Evolutionary conservation across 2,797 vertebrate species (phyloP).

Genomic region (Octomys mimax): DNA sequence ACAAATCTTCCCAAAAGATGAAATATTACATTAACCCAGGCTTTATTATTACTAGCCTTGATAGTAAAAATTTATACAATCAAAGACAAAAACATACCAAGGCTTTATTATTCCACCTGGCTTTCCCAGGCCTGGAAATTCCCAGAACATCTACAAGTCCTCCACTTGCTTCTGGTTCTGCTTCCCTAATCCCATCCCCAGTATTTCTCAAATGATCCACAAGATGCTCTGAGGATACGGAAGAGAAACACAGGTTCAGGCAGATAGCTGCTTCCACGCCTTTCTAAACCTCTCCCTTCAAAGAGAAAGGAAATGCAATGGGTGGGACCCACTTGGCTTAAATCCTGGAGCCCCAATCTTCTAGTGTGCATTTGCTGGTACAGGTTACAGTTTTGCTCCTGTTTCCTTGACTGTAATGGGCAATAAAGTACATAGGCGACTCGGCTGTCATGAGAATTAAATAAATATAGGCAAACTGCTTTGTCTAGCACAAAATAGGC

Average conservation of each 20-base stretch:
- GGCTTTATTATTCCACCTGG: background rate
- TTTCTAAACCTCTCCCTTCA: conserved; percentile 12
- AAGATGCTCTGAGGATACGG: background rate
- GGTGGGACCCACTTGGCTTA: background rate
- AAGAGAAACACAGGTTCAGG: conserved; percentile 5
- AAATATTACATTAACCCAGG: background rate
- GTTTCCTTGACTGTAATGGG: background rate
- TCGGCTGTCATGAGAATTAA: background rate
- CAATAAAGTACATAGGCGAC: background rate
- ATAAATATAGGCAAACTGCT: background rate
- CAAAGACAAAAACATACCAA: conserved; percentile 17
- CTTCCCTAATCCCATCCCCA: background rate
- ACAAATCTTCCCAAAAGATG: background rate
- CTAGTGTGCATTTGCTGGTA: background rate
- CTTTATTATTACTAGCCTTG: conserved; percentile 27
- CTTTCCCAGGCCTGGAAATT: conserved; percentile 41
- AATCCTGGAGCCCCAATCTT: background rate
- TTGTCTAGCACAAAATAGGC: background rate
- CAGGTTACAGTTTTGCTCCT: background rate
- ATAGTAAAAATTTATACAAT: conserved; percentile 56
- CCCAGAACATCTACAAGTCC: conserved; percentile 25
- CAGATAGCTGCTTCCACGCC: background rate
- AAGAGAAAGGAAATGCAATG: background rate
- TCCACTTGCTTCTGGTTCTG: conserved; percentile 26
- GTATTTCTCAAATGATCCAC: conserved; percentile 50